A percentile compares a stretch with the other conserved stretches of the same genome.
These are phyloP conservation scores for Mobula birostris DNA, from an alignment of 2,113 vertebrate species.

Conservation along the genomic window DNA sequence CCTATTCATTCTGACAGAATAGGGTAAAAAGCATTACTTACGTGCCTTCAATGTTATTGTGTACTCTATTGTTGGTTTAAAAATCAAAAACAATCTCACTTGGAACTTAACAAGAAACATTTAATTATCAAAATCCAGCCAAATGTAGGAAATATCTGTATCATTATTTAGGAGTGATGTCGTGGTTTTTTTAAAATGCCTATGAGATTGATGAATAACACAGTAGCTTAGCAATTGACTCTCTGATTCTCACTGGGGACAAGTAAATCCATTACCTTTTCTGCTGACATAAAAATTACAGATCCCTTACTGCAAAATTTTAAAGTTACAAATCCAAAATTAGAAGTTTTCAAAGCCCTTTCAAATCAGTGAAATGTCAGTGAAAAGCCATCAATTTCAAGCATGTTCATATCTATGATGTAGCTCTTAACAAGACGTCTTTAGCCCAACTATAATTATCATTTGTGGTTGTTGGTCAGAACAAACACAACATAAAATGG, in stretches of 20 bases:
- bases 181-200: no score
- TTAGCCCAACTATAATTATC: no score
- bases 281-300: background rate
- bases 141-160: background rate
- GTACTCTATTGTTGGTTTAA: background rate
- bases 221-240: background rate
- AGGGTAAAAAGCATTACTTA: background rate
- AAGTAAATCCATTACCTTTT: background rate
- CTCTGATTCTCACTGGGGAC: background rate
- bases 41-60: background rate
- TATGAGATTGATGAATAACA: background rate
- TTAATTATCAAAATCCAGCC: background rate
- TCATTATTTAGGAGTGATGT: background rate
- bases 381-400: background rate
- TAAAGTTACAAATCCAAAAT: no score
- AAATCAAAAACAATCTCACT: background rate
- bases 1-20: background rate
- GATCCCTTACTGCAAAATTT: no score
- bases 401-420: background rate
- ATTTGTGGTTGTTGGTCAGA: no score
- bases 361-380: no score
- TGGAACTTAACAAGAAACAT: background rate
- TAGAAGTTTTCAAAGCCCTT: no score
- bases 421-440: no score
- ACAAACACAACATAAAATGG: no score